Base-by-base conservation (phyloP, 2,113 vertebrate species). In the Athene noctua region DNA sequence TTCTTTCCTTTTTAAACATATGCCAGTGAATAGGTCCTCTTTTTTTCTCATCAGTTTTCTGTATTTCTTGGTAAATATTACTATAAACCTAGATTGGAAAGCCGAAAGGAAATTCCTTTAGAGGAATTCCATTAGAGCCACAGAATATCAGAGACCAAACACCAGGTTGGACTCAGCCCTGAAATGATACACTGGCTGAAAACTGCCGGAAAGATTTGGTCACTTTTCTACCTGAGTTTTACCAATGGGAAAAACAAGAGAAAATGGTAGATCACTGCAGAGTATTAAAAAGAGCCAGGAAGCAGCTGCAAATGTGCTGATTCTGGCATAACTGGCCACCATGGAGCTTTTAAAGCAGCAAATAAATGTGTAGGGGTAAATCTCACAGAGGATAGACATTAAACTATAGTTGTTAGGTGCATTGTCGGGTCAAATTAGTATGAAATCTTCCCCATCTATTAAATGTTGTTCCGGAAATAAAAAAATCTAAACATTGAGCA, bases 31-130 rank as follows among this genome's bases (percentile, higher is more conserved):
- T 51, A 81, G 54, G 12, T 38, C 8, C 4, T 73, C 22, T 74
- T 73, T 78, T 80, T 66, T 52, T 9, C 46, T 51, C 22, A 47
- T 23, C 2, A 4, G 3, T 63, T 96, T 94, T 77, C 62, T 85
- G 42, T 89, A 65, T 73, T 77, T 94, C 89, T 86, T 92, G 47
- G 66, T 92, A 95, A 95, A 91, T 73, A 63, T 74, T 59, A 44
- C n/a, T 63, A 51, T 46, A 90, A 94, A 77, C 18, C 51, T 66
- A 3, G 3, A 51, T 34, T 49, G 61, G 81, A 87, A 94, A 92
- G 29, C 49, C 36, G 61, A 73, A 81, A 85, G 46, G 13, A 66
- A 87, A 82, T 82, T 96, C 44, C 34, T 51, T 80, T 70, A 46
- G 18, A 67, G 44, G 40, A 68, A 55, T 82, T 91, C 58, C 34